Evolutionary conservation across 92 coral and sea anemone genomes (phyloP).

Genomic region (Parazoanthus atlanticus): DNA sequence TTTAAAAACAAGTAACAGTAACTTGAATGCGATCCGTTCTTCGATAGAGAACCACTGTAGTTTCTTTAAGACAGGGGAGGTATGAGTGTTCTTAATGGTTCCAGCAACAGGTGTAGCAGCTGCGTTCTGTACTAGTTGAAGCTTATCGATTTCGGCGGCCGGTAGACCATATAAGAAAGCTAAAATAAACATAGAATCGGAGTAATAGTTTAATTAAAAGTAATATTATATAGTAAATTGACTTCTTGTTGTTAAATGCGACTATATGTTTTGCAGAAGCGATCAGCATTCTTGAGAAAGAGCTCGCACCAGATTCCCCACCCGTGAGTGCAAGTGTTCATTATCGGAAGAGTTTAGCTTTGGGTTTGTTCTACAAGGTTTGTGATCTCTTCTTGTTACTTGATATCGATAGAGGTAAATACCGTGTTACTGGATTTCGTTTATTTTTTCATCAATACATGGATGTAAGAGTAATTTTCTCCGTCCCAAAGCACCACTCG

Average conservation of each 20-base stretch:
- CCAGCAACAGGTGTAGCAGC: no score
- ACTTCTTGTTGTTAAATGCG: background rate
- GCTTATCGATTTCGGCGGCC: no score
- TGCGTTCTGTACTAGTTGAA: no score
- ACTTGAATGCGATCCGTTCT: no score
- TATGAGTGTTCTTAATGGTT: no score
- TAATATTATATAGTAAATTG: no score
- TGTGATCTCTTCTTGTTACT: background rate
- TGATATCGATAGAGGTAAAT: background rate
- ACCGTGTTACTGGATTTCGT: no score
- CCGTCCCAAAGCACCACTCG: background rate
- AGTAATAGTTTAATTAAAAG: background rate
- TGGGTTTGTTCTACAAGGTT: constrained; percentile 54
- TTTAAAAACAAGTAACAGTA: no score
- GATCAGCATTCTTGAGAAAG: constrained; percentile 28
- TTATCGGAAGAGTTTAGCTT: constrained; percentile 48
- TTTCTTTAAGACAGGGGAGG: no score
- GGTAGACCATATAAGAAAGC: no score
- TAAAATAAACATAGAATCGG: background rate
- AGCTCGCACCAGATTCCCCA: constrained; percentile 49
- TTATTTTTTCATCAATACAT: background rate
- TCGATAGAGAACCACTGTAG: no score
- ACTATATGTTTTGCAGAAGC: constrained; percentile 7
- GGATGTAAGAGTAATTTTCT: no score
- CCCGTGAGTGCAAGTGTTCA: constrained; percentile 37